Evolutionary conservation across 2,797 vertebrate species (phyloP), one percentile per base, ranked within the genome.

Genomic region (Poeciliopsis paucimaculata): DNA sequence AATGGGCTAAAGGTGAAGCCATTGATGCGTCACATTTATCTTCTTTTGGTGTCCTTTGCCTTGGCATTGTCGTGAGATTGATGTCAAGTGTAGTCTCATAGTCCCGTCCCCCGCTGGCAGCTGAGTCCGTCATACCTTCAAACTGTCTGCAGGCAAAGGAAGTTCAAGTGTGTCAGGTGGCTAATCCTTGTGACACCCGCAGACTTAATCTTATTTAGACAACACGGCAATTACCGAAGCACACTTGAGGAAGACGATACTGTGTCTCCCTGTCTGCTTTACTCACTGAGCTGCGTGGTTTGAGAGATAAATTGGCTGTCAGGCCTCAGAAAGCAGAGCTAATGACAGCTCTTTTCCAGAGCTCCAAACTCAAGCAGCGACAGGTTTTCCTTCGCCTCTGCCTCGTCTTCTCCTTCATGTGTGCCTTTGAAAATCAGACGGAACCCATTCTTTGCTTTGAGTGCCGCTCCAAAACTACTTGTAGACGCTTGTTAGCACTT

Each of bases 381-480:
- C 92, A 94, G 79, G 93, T 91, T 90, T 88, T 66, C 77, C 49
- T 78, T 64, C 75, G 47, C 57, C 86, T 86, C 74, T 76, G 73
- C 85, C 84, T 86, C 72, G 78, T 88, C 81, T 73, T 82, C 79
- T 77, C 80, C 76, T 80, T 93, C 75, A 82, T 45, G 85, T 72
- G 82, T 81, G 71, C 62, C 75, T 53, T 90, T 92, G 88, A 92
- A 93, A 95, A 91, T 92, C 64, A 70, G 82, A 62, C 84, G 83
- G 88, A 88, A 88, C 90, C 91, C 90, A 84, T 86, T 94, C 92
- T 94, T 92, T 77, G 84, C 83, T 81, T 85, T 86, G 80, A 75
- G 87, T 73, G 79, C 55, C 43, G 49, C 81, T 74, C 78, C 84
- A 88, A 74, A 81, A 70, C 72, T 10, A 78, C 87, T 82, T 91